Conservation (phyloP, 2,797 vertebrate genomes). For the Tachyglossus aculeatus region DNA sequence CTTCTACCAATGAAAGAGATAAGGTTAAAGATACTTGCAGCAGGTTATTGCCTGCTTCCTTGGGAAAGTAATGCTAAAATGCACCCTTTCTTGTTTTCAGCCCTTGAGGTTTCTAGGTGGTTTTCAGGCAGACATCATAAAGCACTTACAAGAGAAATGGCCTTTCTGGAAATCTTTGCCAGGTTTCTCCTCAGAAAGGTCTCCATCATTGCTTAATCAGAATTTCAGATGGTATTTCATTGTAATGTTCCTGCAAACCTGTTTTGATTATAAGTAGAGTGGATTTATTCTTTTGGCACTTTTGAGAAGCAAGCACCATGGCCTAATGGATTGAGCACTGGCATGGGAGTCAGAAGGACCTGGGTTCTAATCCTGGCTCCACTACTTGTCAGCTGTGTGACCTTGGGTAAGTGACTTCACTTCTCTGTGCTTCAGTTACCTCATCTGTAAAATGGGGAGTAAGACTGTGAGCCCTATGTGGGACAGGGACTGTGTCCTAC, state of each 20-base stretch:
- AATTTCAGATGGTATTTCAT: neutral
- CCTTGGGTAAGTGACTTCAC: too few relatives aligned
- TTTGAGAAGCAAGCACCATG: too few relatives aligned
- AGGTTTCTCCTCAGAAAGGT: neutral
- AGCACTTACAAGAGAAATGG: neutral
- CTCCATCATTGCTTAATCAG: neutral
- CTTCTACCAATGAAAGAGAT: slow-evolving; percentile 1
- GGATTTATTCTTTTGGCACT: too few relatives aligned
- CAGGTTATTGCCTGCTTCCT: neutral
- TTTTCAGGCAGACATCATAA: neutral
- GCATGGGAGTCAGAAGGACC: too few relatives aligned
- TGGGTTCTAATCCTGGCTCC: too few relatives aligned
- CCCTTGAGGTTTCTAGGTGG: neutral
- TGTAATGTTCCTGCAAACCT: neutral
- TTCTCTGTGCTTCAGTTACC: too few relatives aligned
- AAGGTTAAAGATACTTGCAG: neutral
- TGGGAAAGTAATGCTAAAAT: neutral
- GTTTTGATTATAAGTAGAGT: neutral
- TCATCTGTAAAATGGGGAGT: too few relatives aligned
- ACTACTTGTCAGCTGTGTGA: too few relatives aligned
- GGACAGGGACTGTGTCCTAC: too few relatives aligned
- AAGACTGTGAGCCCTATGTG: too few relatives aligned
- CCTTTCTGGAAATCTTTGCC: neutral
- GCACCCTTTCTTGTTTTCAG: neutral
- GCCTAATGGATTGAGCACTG: too few relatives aligned